A percentile compares a stretch with the other conserved stretches of the same genome.
phyloP scores from a whole-genome alignment of 2,888 invertebrate species.

The Copidosoma aretas region DNA sequence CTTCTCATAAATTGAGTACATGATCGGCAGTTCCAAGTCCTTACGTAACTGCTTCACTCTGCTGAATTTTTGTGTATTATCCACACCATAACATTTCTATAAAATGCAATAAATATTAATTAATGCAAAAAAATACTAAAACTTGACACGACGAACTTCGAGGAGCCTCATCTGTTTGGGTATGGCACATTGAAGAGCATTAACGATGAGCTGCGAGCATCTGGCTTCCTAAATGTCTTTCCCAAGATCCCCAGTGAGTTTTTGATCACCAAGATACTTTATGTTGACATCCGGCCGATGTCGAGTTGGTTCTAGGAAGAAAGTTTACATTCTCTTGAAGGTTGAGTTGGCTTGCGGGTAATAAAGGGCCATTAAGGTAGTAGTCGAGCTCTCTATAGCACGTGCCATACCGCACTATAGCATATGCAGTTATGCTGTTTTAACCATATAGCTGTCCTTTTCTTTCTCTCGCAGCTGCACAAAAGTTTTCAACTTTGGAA shows the following conservation, averaged over 20 bases:
- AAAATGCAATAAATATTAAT: conserved; percentile 52
- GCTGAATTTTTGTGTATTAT: conserved; percentile 71
- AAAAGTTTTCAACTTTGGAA: too few relatives aligned
- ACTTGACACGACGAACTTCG: conserved; percentile 62
- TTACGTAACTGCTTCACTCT: conserved; percentile 79
- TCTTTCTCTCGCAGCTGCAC: too few relatives aligned
- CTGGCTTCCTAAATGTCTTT: conserved; percentile 95
- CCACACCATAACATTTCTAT: conserved; percentile 79
- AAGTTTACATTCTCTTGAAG: too few relatives aligned
- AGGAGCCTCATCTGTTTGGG: conserved; percentile 75
- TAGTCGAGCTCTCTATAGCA: too few relatives aligned
- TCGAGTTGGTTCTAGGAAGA: too few relatives aligned
- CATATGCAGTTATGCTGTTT: too few relatives aligned
- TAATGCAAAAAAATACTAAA: neutral
- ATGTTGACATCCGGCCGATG: too few relatives aligned
- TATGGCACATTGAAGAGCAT: conserved; percentile 81
- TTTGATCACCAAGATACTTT: conserved; percentile 84
- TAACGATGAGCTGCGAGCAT: conserved; percentile 93
- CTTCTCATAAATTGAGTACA: conserved; percentile 82
- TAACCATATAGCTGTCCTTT: too few relatives aligned
- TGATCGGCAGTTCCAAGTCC: conserved; percentile 77
- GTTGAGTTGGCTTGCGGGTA: too few relatives aligned
- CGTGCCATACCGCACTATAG: too few relatives aligned
- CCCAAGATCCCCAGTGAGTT: conserved; percentile 86
- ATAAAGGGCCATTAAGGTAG: too few relatives aligned